Conservation (phyloP, 2,888 invertebrate species). For the Octonoba sinensis region DNA sequence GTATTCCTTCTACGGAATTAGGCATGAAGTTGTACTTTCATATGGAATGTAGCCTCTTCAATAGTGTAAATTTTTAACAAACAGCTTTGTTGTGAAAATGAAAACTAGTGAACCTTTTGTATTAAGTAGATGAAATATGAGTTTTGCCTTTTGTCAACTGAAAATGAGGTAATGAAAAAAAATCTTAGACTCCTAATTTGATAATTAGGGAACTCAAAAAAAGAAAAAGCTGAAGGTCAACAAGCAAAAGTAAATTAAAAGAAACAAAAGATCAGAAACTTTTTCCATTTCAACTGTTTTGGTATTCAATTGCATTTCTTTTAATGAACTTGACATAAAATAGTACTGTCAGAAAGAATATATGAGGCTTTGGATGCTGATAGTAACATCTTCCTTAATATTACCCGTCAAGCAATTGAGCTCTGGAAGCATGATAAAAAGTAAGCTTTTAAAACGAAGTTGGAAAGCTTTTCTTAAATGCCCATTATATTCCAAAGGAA, state of each 20-base stretch:
- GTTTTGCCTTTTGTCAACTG: too few relatives aligned
- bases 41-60: too few relatives aligned
- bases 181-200: too few relatives aligned
- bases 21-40: too few relatives aligned
- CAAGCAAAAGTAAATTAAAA: not conserved
- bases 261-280: not conserved
- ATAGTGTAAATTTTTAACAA: too few relatives aligned
- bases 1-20: too few relatives aligned
- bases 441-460: constrained; percentile 8
- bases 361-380: constrained; percentile 30
- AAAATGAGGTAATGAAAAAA: too few relatives aligned
- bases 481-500: not conserved
- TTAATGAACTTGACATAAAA: not conserved
- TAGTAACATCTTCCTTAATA: constrained; percentile 16
- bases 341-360: constrained; percentile 37
- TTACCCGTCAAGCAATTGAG: constrained; percentile 3
- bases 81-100: too few relatives aligned
- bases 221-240: too few relatives aligned
- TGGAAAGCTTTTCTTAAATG: not conserved
- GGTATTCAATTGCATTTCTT: not conserved
- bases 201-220: too few relatives aligned
- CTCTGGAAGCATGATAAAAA: constrained; percentile 23
- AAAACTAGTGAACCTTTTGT: too few relatives aligned
- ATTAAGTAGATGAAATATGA: too few relatives aligned
- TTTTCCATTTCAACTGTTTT: not conserved